These are phyloP conservation scores for Nomada goodeniana DNA, from an alignment of 2,888 invertebrate genomes.

Conservation along the genomic window DNA sequence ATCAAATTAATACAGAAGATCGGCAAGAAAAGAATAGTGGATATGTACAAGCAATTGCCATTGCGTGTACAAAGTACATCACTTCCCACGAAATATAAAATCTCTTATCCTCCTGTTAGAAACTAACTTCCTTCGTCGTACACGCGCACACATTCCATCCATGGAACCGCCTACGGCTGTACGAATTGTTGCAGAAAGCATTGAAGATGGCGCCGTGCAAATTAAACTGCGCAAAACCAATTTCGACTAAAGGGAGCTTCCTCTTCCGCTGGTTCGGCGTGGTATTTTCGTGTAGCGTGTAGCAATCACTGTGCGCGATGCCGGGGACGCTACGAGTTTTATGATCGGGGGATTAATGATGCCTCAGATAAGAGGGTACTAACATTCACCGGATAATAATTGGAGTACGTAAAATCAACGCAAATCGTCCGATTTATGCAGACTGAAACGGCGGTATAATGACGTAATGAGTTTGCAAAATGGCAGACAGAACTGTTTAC, in stretches of 20 bases:
- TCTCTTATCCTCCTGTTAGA: too few relatives aligned
- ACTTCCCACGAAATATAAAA: too few relatives aligned
- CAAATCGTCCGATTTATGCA: conserved; percentile 26
- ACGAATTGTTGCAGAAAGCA: not conserved
- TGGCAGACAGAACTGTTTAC: not conserved
- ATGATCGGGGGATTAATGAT: conserved; percentile 12
- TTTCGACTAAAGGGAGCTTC: conserved; percentile 49
- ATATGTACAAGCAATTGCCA: too few relatives aligned
- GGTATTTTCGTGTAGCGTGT: conserved; percentile 38
- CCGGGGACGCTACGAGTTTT: conserved; percentile 21
- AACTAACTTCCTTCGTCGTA: too few relatives aligned
- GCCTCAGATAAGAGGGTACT: conserved; percentile 26
- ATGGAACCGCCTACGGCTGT: too few relatives aligned
- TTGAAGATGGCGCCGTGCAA: not conserved
- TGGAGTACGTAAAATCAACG: conserved; percentile 37
- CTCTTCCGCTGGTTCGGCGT: not conserved
- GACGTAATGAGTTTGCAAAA: conserved; percentile 20
- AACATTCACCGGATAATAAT: conserved; percentile 39
- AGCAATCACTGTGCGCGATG: too few relatives aligned
- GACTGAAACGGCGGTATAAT: conserved; percentile 20
- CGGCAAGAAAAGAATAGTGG: too few relatives aligned
- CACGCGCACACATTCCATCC: too few relatives aligned
- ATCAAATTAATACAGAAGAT: too few relatives aligned
- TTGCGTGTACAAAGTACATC: too few relatives aligned
- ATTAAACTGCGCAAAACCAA: conserved; percentile 48